Percentiles rank a stretch among this genome's conserved stretches.
These are phyloP conservation scores for Cataglyphis albicans DNA, from an alignment of 2,888 invertebrate species.

Conservation along the genomic window DNA sequence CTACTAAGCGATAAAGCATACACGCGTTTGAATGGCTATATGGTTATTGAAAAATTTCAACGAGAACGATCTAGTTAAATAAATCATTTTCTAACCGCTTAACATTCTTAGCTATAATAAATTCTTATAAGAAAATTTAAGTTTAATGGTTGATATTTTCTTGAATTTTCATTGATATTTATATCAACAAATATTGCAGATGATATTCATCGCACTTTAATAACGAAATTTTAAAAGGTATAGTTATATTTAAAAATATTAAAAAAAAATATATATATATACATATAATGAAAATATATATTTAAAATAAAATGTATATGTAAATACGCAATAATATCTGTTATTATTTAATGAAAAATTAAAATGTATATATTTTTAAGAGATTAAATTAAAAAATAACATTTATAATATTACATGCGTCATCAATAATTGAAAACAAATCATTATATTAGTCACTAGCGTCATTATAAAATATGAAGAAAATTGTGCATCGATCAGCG, in stretches of 20 bases:
- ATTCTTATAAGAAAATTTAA: slow-evolving; percentile 15
- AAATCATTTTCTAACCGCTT: neutral
- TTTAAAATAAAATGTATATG: neutral
- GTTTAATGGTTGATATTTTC: neutral
- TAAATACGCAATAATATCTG: neutral
- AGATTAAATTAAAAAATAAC: neutral
- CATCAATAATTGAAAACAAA: slow-evolving; percentile 14
- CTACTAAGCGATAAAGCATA: slow-evolving; percentile 24
- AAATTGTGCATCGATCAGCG: slow-evolving; percentile 48
- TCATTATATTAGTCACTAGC: neutral
- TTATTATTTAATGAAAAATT: neutral
- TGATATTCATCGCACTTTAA: slow-evolving; percentile 2
- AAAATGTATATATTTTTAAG: neutral
- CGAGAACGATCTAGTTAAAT: slow-evolving; percentile 8
- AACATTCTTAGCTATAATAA: neutral
- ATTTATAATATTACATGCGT: slow-evolving; percentile 34
- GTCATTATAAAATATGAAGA: slow-evolving; percentile 40
- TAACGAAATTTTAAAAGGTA: neutral
- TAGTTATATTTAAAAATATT: neutral
- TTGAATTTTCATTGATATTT: neutral
- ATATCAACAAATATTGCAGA: neutral
- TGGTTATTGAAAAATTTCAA: slow-evolving; percentile 41
- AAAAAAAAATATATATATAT: neutral
- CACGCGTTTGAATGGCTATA: slow-evolving; percentile 21
- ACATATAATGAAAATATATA: neutral